Percentiles rank a stretch among this genome's conserved stretches.
phyloP scores from a whole-genome alignment of 1,140 invertebrate species.

The Varroa destructor region DNA sequence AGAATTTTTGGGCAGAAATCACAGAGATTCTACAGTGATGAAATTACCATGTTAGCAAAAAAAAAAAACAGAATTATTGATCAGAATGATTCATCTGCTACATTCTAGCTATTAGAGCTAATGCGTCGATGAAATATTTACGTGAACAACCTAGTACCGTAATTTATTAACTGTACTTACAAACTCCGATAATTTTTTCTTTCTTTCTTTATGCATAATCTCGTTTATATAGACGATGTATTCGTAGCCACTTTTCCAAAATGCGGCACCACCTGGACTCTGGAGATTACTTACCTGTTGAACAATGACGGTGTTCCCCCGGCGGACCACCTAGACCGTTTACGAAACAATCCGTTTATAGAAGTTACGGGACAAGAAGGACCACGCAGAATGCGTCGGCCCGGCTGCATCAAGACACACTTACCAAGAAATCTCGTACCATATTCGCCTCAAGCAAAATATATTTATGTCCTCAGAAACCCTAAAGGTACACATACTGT shows the following conservation, averaged over 20 bases:
- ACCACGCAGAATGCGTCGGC: constrained; percentile 21
- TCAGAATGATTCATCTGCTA: no score
- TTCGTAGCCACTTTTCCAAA: constrained; percentile 34
- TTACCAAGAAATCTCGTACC: constrained; percentile 21
- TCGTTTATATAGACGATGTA: constrained; percentile 1
- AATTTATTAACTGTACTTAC: no score
- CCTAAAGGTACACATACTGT: constrained; percentile 2
- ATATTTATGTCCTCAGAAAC: constrained; percentile 29
- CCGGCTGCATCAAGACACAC: constrained; percentile 30
- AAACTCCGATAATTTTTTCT: no score
- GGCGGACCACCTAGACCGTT: constrained; percentile 29
- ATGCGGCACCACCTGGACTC: constrained; percentile 34
- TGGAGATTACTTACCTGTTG: constrained; percentile 32
- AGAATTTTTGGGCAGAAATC: no score
- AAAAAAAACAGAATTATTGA: no score
- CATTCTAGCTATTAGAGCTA: no score
- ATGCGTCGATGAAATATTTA: no score
- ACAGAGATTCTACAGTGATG: no score
- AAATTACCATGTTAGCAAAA: no score
- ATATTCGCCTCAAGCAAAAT: constrained; percentile 29
- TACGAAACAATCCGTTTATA: constrained; percentile 31
- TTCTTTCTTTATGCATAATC: no score
- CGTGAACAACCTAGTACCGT: no score
- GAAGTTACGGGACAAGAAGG: constrained; percentile 30
- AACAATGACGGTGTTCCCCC: constrained; percentile 30